These are phyloP conservation scores for Vultur gryphus DNA, from an alignment of 2,797 vertebrate genomes.

Conservation along the genomic window DNA sequence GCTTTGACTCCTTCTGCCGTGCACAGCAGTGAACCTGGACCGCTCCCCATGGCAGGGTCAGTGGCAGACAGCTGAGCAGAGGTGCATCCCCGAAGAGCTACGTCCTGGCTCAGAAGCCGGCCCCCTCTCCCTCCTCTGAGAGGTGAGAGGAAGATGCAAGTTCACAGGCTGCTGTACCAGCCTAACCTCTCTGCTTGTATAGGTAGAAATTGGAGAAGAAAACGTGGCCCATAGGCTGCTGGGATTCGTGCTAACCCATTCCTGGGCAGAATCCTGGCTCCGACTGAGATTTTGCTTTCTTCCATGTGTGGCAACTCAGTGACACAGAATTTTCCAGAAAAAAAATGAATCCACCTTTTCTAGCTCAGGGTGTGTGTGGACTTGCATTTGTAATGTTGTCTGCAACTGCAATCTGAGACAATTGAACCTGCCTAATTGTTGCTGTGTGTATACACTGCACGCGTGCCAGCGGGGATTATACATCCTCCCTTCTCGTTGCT, in stretches of 20 bases:
- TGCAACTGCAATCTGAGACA: not conserved
- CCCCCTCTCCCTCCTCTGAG: not conserved
- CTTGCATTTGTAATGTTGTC: not conserved
- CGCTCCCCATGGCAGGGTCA: accelerated
- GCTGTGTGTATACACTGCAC: not conserved
- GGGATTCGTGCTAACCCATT: not conserved
- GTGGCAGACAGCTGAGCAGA: not conserved
- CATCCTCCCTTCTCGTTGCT: not conserved
- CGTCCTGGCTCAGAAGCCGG: accelerated
- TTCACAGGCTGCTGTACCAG: not conserved
- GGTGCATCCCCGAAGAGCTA: too few relatives aligned
- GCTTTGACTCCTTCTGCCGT: not conserved
- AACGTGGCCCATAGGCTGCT: accelerated
- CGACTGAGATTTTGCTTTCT: not conserved
- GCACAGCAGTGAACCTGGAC: not conserved
- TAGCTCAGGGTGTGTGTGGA: not conserved
- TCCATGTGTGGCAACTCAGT: not conserved
- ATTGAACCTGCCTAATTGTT: not conserved
- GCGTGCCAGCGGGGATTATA: not conserved
- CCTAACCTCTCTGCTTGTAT: not conserved
- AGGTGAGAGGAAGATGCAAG: not conserved
- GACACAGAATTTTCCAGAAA: slow-evolving; percentile 3
- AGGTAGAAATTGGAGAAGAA: not conserved
- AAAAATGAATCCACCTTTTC: not conserved
- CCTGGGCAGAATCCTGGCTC: not conserved